Evolutionary conservation across 1,140 invertebrate genomes (phyloP), one percentile per base, ranked within the genome.

Genomic region (Drosophila nebulosa): DNA sequence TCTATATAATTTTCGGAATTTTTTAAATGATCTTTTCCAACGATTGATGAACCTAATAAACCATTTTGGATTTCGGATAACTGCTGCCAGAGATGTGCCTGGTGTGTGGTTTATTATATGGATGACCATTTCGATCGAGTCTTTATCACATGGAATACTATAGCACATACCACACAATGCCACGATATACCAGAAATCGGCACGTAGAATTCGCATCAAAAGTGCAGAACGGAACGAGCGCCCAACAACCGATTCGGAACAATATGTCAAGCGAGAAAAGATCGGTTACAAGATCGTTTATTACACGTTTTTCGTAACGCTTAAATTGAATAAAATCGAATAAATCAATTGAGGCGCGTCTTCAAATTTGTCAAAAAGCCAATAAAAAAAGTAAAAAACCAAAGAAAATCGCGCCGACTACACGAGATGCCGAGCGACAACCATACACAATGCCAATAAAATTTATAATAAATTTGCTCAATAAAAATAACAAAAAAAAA

Each of bases 301-400:
- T 64, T 66, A 55, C 61, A 63, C 57, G 46, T 69, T 65, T 67
- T 26, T 46, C 61, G 58, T 68, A 66, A 66, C 64, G 80, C 78
- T 68, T 65, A 62, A 39, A 63, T 59, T 36, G 56, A 77, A 76
- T 70, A 22, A 74, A 77, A 90, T 86, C 61, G 69, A 83, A 83
- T 90, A 90, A 90, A 90, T 90, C 86, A 90, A 90, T 90, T 90
- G 72, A 90, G 60, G 68, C 69, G 79, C 69, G 79, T 73, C 76
- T 79, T 79, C 75, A 60, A 86, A 90, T 90, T 88, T 90, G 86
- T 90, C 88, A 90, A 76, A 83, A 36, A 68, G 70, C 75, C 86
- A 90, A 90, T 90, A 90, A 85, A 78, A 68, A 81, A 30, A 30
- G 7, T 0, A 9, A 30, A 72, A 71, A 64, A 74, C 64, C 63